Base-by-base conservation (phyloP, 2,113 vertebrate species). In the Tor tambroides region DNA sequence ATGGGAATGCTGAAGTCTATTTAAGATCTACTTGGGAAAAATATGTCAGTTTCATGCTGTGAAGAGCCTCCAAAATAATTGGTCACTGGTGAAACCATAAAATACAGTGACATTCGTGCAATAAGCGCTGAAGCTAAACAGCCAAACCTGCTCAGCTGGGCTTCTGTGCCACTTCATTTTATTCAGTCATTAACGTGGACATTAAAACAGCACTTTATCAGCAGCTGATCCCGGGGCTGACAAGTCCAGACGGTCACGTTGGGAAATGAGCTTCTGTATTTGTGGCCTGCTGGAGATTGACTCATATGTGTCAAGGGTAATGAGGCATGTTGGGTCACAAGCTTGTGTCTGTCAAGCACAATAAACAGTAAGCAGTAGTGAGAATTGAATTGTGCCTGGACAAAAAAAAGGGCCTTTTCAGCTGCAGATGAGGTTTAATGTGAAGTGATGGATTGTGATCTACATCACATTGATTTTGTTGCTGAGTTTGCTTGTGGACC, bases 231-330 rank as follows among this genome's bases (percentile, higher is more conserved):
- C 59, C 14, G 43, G 46, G 75, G 63, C 28, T 15, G 85, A 79
- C 85, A 41, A n/a, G 75, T 30, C 75, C 85, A 80, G 85, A 26
- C 61, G 23, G 8, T 80, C 75, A 3, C 38, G 9, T 26, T 2
- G n/a, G 56, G 56, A 77, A 77, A 77, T 75, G 56, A 56, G 74
- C 72, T 77, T 28, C 17, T 77, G 74, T 26, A 65, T 77, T 41
- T 78, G 72, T 85, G 72, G 72, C 74, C 61, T 30, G 54, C 59
- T 65, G 72, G 74, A 75, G 69, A 63, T 85, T 51, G 59, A 80
- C 61, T 51, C 38, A 5, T 65, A n/a, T 43, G 74, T 67, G 75
- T 86, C 59, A 51, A 26, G 59, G 85, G 38, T 78, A 79, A 77
- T 77, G 72, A 85, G 21, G 30, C 76, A 54, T 69, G 75, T 69